Percentiles rank a stretch among this genome's conserved stretches.
phyloP scores from a whole-genome alignment of 2,113 vertebrate species.

The Hyperopisus bebe region DNA sequence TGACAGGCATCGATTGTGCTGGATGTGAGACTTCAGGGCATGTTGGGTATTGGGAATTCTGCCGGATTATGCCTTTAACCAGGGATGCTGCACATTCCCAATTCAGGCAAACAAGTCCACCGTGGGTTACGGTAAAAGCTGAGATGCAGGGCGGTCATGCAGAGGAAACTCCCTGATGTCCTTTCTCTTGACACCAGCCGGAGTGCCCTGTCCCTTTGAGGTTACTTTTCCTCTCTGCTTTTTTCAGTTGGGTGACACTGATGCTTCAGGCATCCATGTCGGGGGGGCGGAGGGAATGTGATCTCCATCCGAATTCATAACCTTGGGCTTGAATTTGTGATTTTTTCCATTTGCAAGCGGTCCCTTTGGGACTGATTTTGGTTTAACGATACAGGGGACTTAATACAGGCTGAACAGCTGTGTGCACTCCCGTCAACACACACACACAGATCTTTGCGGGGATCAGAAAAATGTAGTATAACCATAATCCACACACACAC shows the following conservation, averaged over 20 bases:
- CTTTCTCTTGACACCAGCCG: not conserved
- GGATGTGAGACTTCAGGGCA: not conserved
- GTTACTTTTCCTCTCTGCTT: not conserved
- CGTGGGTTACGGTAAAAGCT: not conserved
- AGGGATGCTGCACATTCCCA: not conserved
- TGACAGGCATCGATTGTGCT: not conserved
- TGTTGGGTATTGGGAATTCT: not conserved
- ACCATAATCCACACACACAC: too few species aligned
- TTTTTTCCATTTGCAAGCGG: not conserved
- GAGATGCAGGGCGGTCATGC: not conserved
- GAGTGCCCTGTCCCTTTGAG: not conserved
- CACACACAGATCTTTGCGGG: too few species aligned
- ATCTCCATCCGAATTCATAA: not conserved
- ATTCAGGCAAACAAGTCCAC: not conserved
- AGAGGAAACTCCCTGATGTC: not conserved
- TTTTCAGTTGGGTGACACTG: too few species aligned
- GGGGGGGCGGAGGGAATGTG: not conserved
- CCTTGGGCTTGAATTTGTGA: not conserved
- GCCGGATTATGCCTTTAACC: not conserved
- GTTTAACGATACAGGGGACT: not conserved
- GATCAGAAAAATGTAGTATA: too few species aligned
- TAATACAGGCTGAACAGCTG: too few species aligned
- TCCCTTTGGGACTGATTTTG: not conserved
- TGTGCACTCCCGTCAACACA: not conserved
- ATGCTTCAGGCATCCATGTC: too few species aligned